Evolutionary conservation across 2,888 invertebrate species (phyloP).

Genomic region (Polietes domitor): DNA sequence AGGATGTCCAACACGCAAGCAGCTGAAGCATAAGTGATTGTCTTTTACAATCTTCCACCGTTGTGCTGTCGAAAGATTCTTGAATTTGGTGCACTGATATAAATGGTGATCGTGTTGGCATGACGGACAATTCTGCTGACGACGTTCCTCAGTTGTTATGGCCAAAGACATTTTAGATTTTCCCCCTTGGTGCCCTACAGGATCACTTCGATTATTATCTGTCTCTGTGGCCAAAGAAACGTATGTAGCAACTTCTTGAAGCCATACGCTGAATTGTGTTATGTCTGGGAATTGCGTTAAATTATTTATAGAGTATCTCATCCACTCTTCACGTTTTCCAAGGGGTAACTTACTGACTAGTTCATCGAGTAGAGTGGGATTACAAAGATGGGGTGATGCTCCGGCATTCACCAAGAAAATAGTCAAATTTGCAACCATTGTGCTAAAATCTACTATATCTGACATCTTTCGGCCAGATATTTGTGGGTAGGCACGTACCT

Average conservation of each 20-base stretch:
- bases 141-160: conserved; percentile 3
- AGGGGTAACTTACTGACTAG: no score
- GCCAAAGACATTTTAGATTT: conserved; percentile 24
- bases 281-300: no score
- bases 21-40: conserved; percentile 24
- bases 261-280: no score
- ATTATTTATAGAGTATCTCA: not conserved
- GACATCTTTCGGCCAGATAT: not conserved
- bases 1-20: conserved; percentile 29
- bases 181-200: no score
- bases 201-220: no score
- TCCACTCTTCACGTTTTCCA: conserved; percentile 52
- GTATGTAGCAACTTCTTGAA: not conserved
- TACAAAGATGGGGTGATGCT: not conserved
- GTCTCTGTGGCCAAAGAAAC: not conserved
- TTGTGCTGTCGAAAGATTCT: conserved; percentile 8
- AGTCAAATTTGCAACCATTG: conserved; percentile 14
- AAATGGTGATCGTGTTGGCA: conserved; percentile 24
- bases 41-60: conserved; percentile 34
- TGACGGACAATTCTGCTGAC: not conserved
- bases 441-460: conserved; percentile 57
- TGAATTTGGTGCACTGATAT: conserved; percentile 34
- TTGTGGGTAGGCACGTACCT: conserved; percentile 53
- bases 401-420: not conserved
- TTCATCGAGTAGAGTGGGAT: no score